Evolutionary conservation across 2,888 invertebrate genomes (phyloP).

Genomic region (Sicus ferrugineus): DNA sequence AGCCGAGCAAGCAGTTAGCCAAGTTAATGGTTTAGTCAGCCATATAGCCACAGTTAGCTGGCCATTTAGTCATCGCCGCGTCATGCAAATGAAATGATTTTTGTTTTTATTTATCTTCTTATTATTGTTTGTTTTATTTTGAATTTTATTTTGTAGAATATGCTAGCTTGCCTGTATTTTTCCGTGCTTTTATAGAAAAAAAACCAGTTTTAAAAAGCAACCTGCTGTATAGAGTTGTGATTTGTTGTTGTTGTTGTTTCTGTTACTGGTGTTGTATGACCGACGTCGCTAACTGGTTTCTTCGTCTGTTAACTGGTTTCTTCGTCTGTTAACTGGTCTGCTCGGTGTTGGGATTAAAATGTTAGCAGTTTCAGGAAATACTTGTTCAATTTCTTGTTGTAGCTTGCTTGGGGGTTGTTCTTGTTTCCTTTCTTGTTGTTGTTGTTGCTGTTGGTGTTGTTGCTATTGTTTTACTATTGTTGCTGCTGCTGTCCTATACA

Average conservation of each 20-base stretch:
- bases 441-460: constrained; percentile 13
- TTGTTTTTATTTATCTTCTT: background rate
- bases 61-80: constrained; percentile 10
- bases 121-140: background rate
- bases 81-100: constrained; percentile 7
- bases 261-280: too few species aligned
- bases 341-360: constrained; percentile 6
- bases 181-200: too few species aligned
- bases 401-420: too few species aligned
- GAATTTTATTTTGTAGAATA: constrained; percentile 4
- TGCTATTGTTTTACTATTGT: constrained; percentile 6
- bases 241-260: constrained; percentile 3
- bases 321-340: background rate
- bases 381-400: constrained; percentile 17
- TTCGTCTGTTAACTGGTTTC: background rate
- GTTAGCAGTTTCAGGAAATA: constrained; percentile 25
- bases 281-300: background rate
- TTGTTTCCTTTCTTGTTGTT: background rate
- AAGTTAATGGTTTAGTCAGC: too few species aligned
- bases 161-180: too few species aligned
- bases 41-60: too few species aligned
- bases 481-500: background rate
- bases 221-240: background rate
- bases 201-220: background rate
- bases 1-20: too few species aligned